phyloP scores from a whole-genome alignment of 2,797 vertebrate genomes.

The Neostethus bicornis region DNA sequence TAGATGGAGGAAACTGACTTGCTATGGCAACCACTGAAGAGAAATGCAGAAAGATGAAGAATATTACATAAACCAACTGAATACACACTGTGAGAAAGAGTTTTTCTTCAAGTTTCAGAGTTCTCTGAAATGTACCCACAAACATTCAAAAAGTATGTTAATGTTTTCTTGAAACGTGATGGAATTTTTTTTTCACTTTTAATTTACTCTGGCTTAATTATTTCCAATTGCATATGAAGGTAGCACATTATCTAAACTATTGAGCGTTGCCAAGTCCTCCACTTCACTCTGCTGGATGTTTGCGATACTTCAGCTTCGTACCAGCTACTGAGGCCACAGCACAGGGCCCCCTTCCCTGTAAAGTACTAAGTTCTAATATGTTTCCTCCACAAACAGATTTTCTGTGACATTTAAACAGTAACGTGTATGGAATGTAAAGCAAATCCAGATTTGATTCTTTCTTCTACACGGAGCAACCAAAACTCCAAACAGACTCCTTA shows the following conservation, averaged over 20 bases:
- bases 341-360: no score
- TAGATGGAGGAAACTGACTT: no score
- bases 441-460: neutral
- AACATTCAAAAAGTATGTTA: no score
- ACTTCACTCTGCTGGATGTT: conserved; percentile 47
- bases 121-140: no score
- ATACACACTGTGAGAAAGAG: no score
- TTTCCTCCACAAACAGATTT: conserved; percentile 1
- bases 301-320: conserved; percentile 32
- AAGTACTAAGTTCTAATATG: no score
- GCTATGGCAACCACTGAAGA: no score
- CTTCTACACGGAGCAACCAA: neutral
- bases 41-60: no score
- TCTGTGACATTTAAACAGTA: conserved; percentile 1
- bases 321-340: neutral
- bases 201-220: neutral
- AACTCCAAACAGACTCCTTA: conserved; percentile 10
- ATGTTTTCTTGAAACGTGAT: no score
- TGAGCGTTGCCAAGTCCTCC: conserved; percentile 31
- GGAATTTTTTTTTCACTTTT: neutral
- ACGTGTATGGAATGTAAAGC: conserved; percentile 3
- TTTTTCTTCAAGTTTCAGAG: no score
- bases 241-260: conserved; percentile 36
- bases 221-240: conserved; percentile 40
- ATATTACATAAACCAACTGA: no score